Conservation (phyloP, 64 coral and sea anemone species). For the Pachyseris speciosa region DNA sequence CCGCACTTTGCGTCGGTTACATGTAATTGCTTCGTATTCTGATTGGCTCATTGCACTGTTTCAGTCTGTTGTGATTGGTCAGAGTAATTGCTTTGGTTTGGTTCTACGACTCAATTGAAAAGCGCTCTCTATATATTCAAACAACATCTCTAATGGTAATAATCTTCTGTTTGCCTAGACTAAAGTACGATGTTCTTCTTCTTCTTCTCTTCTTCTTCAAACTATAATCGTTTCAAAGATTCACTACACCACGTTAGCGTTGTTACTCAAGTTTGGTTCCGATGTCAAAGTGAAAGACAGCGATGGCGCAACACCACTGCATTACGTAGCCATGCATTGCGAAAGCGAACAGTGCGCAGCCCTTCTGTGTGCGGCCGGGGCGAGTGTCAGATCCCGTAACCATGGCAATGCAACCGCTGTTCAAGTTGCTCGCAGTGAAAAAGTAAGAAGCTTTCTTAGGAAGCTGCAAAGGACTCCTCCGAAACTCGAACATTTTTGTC, state of each 20-base stretch:
- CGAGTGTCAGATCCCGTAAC: background rate
- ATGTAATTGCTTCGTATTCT: too few species aligned
- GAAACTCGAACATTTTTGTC: conserved; percentile 45
- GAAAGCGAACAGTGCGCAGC: conserved; percentile 22
- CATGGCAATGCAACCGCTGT: conserved; percentile 35
- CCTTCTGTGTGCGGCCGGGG: conserved; percentile 58
- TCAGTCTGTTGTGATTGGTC: too few species aligned
- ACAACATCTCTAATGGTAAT: too few species aligned
- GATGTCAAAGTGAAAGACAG: conserved; percentile 35
- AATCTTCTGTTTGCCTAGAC: background rate
- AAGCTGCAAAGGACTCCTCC: background rate
- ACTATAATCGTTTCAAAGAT: background rate
- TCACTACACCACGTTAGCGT: conserved; percentile 50
- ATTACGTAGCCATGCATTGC: conserved; percentile 29
- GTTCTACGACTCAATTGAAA: too few species aligned
- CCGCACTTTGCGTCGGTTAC: too few species aligned
- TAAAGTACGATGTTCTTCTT: background rate
- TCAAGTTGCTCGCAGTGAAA: background rate
- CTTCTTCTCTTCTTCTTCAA: background rate
- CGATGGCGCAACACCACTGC: conserved; percentile 36
- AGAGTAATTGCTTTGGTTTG: too few species aligned
- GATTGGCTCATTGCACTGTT: too few species aligned
- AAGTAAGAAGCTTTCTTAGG: conserved; percentile 7
- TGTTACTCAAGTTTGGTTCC: conserved; percentile 80
- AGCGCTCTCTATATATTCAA: too few species aligned